Base-by-base conservation (phyloP, 1,140 invertebrate species). In the Neodiprion pinetum region DNA sequence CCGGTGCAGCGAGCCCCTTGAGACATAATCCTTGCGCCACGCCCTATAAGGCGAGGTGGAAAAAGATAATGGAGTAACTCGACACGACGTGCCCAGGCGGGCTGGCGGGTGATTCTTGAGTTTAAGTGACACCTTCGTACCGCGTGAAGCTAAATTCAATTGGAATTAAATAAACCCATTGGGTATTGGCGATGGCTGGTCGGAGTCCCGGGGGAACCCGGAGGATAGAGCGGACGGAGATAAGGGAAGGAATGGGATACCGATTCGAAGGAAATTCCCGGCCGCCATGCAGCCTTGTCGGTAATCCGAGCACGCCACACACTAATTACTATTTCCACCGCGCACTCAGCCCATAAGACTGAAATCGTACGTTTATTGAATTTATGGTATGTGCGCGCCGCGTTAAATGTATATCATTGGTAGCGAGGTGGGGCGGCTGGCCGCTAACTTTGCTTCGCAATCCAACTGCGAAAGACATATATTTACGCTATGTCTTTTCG, bases 291-390 rank as follows among this genome's bases (percentile, higher is more conserved):
- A 40, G 28, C 53, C 53, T 9, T 4, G 53, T 69, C 67, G 21
- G 67, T 69, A 69, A 69, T 23, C 67, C 67, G 67, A 47, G 17
- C 67, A 69, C 67, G 67, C 21, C 40, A 21, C 40, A 47, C 67
- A 69, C 67, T 69, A 69, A 69, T 69, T 69, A 69, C 67, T 69
- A 69, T 69, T 69, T 69, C 67, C 40, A 23, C 8, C 67, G 67
- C 23, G 67, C 67, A 23, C 67, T 69, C 4, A 12, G 17, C 14
- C 67, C 12, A 69, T 69, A 69, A 69, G 67, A 69, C 67, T 21
- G 67, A 69, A 69, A 69, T 69, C 21, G 67, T 47, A 69, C 67
- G 67, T 69, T 69, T 69, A 69, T 69, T 69, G 23, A 69, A 69
- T 69, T 69, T 69, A 69, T 69, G 67, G 67, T 69, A 23, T 69